A percentile compares a stretch with the other conserved stretches of the same genome.
Evolutionary conservation across 2,888 invertebrate species (phyloP).

Genomic region (Melinaea menophilus): DNA sequence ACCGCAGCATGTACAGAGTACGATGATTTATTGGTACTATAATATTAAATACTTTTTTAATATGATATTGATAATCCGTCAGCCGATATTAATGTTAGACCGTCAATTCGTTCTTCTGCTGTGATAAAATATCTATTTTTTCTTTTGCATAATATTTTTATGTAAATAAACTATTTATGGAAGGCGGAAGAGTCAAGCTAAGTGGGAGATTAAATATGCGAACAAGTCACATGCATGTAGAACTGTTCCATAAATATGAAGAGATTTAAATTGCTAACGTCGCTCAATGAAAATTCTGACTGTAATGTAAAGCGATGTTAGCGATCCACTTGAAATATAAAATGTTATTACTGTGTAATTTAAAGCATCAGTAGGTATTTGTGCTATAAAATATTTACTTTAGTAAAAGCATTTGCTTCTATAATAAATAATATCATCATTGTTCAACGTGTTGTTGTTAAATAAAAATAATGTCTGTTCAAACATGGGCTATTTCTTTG

Average conservation of each 20-base stretch:
- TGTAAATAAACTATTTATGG: background rate
- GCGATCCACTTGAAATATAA: background rate
- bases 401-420: background rate
- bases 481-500: too few relatives aligned
- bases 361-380: too few relatives aligned
- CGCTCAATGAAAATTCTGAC: constrained; percentile 22
- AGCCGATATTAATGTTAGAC: too few relatives aligned
- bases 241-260: constrained; percentile 28
- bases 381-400: too few relatives aligned
- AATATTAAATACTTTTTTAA: background rate
- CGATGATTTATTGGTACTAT: background rate
- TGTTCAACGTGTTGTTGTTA: too few relatives aligned
- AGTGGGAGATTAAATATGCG: constrained; percentile 3
- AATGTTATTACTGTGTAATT: background rate
- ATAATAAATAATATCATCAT: background rate
- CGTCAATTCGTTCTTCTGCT: too few relatives aligned
- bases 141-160: too few relatives aligned
- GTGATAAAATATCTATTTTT: too few relatives aligned
- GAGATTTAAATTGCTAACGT: constrained; percentile 27
- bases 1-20: constrained; percentile 15
- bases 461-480: too few relatives aligned
- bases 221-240: constrained; percentile 4
- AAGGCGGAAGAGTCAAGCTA: background rate
- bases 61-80: background rate
- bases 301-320: constrained; percentile 2